Evolutionary conservation across 2,888 invertebrate species (phyloP), one percentile per base, ranked within the genome.

Genomic region (Sipha maydis): DNA sequence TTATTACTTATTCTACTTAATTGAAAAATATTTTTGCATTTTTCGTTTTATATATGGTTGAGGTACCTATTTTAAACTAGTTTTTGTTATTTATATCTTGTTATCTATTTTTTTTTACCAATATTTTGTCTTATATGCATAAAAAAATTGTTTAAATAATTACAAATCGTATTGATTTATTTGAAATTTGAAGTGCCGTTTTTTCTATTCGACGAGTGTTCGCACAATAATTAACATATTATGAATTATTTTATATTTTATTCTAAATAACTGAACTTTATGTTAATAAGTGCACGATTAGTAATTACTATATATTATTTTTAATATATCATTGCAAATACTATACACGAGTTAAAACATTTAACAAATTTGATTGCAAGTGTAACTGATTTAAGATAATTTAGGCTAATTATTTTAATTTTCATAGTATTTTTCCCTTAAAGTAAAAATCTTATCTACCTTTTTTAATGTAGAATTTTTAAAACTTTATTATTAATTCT

Each of bases 371-470:
- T 79, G n/a, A 38, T 79, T n/a, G 1, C 0, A 79, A 79, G 34
- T 5, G 25, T 14, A n/a, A 67, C 28, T n/a, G 7, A 9, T 48
- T 48, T 11, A 17, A 48, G n/a, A 21, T 48, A 77, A 77, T 48
- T 14, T 28, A 1, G n/a, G 31, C n/a, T 28, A 17, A 77, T 48
- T 75, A 8, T 75, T 75, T 77, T 28, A 54, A 48, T 54, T 28
- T 28, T 54, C n/a, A 48, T 14, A 77, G 19, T 80, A 38, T 69
- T 19, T 41, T 80, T 80, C 67, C 67, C 67, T 67, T 80, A 41
- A 80, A 80, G 4, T 67, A 69, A 41, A 69, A 69, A 9, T n/a
- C 1, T 69, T 69, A n/a, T 67, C 28, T 28, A 28, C 17, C 25
- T 61, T 61, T 21, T 61, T 21, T 61, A 21, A 61, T 61, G 61